A percentile compares a stretch with the other conserved stretches of the same genome.
These are phyloP conservation scores for Muraenolepis orangiensis DNA, from an alignment of 2,797 vertebrate genomes.

Conservation along the genomic window DNA sequence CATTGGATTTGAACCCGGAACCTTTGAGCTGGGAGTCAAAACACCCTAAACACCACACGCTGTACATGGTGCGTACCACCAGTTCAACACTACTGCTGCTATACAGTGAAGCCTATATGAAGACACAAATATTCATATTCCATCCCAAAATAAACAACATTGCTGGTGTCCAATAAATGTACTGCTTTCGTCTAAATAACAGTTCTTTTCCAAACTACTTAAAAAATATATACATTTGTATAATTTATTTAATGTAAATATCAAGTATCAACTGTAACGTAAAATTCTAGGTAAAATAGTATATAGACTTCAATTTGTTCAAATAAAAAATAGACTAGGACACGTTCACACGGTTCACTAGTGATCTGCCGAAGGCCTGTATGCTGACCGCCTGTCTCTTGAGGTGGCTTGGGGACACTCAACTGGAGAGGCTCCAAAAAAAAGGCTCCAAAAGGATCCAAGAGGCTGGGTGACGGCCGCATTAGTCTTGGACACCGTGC, in stretches of 20 bases:
- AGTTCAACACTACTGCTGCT: too few relatives aligned
- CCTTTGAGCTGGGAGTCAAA: background rate
- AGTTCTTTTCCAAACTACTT: too few relatives aligned
- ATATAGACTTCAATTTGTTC: background rate
- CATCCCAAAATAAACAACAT: too few relatives aligned
- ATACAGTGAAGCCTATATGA: too few relatives aligned
- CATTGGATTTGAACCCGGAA: background rate
- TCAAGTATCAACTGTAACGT: background rate
- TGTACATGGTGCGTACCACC: background rate
- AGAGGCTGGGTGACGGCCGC: slow-evolving; percentile 24
- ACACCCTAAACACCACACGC: background rate
- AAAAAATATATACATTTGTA: background rate
- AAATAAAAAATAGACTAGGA: background rate
- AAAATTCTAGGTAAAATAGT: background rate
- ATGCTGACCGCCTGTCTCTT: background rate
- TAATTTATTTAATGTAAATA: background rate
- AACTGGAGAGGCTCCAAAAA: slow-evolving; percentile 22
- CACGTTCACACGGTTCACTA: background rate
- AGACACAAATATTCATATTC: too few relatives aligned
- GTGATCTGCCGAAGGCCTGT: background rate
- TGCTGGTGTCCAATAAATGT: too few relatives aligned
- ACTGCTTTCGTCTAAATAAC: background rate
- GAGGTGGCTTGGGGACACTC: background rate
- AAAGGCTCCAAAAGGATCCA: slow-evolving; percentile 21
- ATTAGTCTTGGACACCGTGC: slow-evolving; percentile 23